Conservation (phyloP, 2,113 vertebrate species). For the Bos javanicus region DNA sequence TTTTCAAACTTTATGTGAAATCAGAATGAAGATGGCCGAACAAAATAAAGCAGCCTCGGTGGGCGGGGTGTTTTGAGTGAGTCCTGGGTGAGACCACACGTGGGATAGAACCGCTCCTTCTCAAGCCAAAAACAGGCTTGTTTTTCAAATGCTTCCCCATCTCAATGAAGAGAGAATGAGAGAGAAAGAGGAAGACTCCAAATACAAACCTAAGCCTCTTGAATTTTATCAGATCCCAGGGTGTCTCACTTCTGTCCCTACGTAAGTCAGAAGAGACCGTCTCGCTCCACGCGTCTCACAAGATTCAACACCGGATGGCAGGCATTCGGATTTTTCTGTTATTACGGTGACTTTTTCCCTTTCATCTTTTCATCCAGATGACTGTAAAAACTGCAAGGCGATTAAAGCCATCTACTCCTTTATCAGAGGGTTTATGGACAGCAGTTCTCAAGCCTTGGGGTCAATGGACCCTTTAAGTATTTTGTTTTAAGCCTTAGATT, state of each 20-base stretch:
- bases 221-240: not conserved
- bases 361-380: not conserved
- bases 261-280: not conserved
- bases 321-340: not conserved
- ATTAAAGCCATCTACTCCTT: not conserved
- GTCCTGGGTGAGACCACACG: rapidly evolving
- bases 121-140: not conserved
- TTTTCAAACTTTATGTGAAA: not conserved
- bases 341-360: not conserved
- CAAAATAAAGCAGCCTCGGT: not conserved
- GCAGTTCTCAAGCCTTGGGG: not conserved
- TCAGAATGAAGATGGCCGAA: not conserved
- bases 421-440: not conserved
- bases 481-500: not conserved
- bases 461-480: not conserved
- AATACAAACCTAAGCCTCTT: not conserved
- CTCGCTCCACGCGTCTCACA: rapidly evolving
- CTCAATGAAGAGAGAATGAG: not conserved
- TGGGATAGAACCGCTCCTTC: not conserved
- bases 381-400: not conserved
- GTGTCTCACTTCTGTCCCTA: not conserved
- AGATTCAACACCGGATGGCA: not conserved
- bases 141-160: not conserved
- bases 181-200: no score
- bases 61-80: rapidly evolving